Percentiles rank a stretch among this genome's conserved stretches.
Conservation (phyloP, 2,797 vertebrate species). For the Zenarchopterus dispar region DNA sequence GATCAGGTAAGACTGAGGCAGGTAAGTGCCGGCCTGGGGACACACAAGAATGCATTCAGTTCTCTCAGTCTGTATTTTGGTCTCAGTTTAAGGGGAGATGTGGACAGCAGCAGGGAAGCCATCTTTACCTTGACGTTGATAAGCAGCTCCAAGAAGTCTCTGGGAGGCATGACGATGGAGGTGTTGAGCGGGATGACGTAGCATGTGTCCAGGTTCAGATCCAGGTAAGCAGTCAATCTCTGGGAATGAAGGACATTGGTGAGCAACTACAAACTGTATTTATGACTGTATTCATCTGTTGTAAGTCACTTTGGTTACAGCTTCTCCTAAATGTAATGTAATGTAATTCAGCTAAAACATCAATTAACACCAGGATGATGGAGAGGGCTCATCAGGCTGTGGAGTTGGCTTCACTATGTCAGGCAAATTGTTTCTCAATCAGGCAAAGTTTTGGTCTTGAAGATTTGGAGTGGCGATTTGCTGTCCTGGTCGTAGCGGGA, state of each 20-base stretch:
- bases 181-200: constrained; percentile 97
- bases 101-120: background rate
- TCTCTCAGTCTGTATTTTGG: background rate
- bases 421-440: too few species aligned
- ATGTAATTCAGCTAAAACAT: too few species aligned
- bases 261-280: background rate
- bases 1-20: constrained; percentile 96
- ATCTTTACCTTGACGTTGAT: constrained; percentile 90
- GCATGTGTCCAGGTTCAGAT: constrained; percentile 94
- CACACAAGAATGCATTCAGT: background rate
- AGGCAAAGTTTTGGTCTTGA: too few species aligned
- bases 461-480: too few species aligned
- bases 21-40: constrained; percentile 90
- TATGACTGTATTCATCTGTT: too few species aligned
- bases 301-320: too few species aligned
- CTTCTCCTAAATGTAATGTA: too few species aligned
- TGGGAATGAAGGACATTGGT: constrained; percentile 53
- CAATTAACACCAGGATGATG: too few species aligned
- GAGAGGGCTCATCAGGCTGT: too few species aligned
- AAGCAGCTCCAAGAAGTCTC: constrained; percentile 91
- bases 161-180: constrained; percentile 95
- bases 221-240: constrained; percentile 95
- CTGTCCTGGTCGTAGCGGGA: too few species aligned
- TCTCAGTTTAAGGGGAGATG: too few species aligned
- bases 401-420: too few species aligned